Percentiles rank a stretch among this genome's conserved stretches.
phyloP scores from a whole-genome alignment of 1,140 invertebrate species.

The Dendroctonus valens region DNA sequence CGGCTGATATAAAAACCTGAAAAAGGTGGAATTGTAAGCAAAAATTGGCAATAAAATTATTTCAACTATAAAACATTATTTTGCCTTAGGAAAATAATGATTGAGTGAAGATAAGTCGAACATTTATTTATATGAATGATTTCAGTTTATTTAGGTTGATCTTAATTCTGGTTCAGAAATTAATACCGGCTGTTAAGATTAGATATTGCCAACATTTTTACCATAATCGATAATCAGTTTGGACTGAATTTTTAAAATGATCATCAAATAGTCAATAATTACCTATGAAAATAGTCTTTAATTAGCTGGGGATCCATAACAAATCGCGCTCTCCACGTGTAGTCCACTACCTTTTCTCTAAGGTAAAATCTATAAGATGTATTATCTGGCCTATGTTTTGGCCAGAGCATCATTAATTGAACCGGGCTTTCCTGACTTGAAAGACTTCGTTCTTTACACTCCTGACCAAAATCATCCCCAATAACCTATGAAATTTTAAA shows the following conservation, averaged over 20 bases:
- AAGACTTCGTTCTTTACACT: conserved; percentile 90
- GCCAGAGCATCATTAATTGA: conserved; percentile 91
- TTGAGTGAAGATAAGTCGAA: too few relatives aligned
- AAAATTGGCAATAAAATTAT: too few relatives aligned
- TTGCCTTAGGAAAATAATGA: too few relatives aligned
- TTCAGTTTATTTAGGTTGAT: too few relatives aligned
- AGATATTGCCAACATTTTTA: too few relatives aligned
- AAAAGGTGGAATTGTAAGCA: conserved; percentile 82
- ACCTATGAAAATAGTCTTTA: conserved; percentile 82
- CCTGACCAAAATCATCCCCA: conserved; percentile 75
- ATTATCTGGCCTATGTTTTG: conserved; percentile 59
- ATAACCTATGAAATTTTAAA: conserved; percentile 47
- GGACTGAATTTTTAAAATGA: not conserved
- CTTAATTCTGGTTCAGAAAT: too few relatives aligned
- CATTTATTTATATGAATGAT: too few relatives aligned
- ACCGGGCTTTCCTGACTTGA: conserved; percentile 85
- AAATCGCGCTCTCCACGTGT: conserved; percentile 80
- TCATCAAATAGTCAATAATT: not conserved
- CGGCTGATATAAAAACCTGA: conserved; percentile 87
- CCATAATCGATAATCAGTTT: too few relatives aligned
- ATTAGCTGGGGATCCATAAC: conserved; percentile 87
- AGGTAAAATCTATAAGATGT: conserved; percentile 71
- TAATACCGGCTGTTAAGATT: too few relatives aligned
- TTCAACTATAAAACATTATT: too few relatives aligned
- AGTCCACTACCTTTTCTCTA: conserved; percentile 74